Evolutionary conservation across 2,113 vertebrate species (phyloP).

Genomic region (Pteropus alecto): DNA sequence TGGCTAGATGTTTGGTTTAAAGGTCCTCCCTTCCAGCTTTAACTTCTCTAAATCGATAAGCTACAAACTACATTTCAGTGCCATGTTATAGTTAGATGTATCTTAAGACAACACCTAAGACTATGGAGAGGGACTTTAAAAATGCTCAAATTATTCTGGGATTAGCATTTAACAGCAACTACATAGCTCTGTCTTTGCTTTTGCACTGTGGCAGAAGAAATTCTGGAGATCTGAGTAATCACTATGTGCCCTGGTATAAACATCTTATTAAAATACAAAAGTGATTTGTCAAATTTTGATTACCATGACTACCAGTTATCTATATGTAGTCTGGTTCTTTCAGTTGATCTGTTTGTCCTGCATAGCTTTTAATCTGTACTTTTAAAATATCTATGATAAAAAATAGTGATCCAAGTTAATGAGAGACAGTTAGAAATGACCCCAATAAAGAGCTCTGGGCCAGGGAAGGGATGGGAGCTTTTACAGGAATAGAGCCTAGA

Average conservation of each 20-base stretch:
- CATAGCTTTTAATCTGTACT: conserved; percentile 53
- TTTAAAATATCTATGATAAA: background rate
- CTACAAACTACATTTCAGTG: conserved; percentile 24
- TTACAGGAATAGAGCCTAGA: conserved; percentile 67
- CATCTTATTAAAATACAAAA: conserved; percentile 20
- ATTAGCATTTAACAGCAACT: conserved; percentile 10
- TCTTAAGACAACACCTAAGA: conserved; percentile 38
- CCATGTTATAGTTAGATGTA: conserved; percentile 14
- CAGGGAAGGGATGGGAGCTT: background rate
- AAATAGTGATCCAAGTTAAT: conserved; percentile 35
- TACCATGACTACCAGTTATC: conserved; percentile 54
- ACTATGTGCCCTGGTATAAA: conserved; percentile 16
- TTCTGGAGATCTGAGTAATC: conserved; percentile 13
- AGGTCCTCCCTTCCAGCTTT: background rate
- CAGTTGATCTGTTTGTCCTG: conserved; percentile 37
- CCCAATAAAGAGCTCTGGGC: background rate
- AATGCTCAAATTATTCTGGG: conserved; percentile 48
- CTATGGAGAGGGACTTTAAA: conserved; percentile 11
- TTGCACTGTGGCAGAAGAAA: conserved; percentile 24
- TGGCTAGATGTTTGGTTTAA: conserved; percentile 46
- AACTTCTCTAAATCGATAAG: conserved; percentile 50
- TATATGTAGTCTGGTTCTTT: conserved; percentile 59
- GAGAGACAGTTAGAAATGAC: conserved; percentile 41
- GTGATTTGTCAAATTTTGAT: conserved; percentile 50
- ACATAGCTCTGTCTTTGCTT: conserved; percentile 41